These are phyloP conservation scores for Thaumetopoea pityocampa DNA, from an alignment of 1,140 invertebrate species.

Conservation along the genomic window DNA sequence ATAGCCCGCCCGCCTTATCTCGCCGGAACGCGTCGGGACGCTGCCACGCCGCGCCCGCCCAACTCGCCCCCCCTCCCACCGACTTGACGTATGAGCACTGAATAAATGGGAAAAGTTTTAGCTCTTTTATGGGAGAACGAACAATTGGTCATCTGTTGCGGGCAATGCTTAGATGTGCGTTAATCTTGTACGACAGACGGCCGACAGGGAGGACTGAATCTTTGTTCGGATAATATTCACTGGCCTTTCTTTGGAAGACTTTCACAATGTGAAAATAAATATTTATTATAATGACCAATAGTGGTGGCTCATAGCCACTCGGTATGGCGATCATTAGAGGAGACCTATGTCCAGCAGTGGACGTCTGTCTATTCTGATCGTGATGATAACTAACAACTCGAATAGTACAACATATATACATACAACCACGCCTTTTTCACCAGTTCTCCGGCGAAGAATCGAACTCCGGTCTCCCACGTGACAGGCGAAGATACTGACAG, in stretches of 20 bases:
- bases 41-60: slow-evolving; percentile 19
- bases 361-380: no score
- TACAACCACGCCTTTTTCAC: no score
- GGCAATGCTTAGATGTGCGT: slow-evolving; percentile 40
- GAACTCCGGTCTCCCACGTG: no score
- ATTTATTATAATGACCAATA: no score
- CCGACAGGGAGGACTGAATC: slow-evolving; percentile 22
- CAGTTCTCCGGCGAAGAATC: no score
- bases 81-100: slow-evolving; percentile 68
- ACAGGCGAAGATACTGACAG: no score
- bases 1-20: slow-evolving; percentile 63
- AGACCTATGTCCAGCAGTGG: no score
- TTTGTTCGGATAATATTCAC: slow-evolving; percentile 20
- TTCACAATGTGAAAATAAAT: not conserved
- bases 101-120: slow-evolving; percentile 75
- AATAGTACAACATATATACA: no score
- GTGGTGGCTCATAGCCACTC: no score
- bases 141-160: slow-evolving; percentile 70
- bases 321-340: no score
- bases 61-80: slow-evolving; percentile 24
- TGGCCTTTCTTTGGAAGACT: slow-evolving; percentile 15
- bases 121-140: slow-evolving; percentile 56
- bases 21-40: slow-evolving; percentile 55
- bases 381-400: no score
- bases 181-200: slow-evolving; percentile 35